Conservation (phyloP, 1,140 invertebrate genomes). For the Mercenaria mercenaria region DNA sequence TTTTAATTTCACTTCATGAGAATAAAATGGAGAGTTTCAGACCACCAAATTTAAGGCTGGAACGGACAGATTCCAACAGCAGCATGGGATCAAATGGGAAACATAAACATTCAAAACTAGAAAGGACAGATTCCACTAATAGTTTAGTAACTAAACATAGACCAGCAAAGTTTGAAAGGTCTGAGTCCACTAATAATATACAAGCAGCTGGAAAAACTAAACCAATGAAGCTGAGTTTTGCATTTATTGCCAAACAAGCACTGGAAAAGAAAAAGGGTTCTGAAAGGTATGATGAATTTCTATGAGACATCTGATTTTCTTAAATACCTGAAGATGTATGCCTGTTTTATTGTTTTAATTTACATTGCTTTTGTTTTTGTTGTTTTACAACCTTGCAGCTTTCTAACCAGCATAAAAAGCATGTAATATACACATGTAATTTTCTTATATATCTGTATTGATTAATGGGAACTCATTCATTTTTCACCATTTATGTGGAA, state of each 20-base stretch:
- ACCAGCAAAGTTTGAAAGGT: not conserved
- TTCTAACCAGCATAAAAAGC: too few species aligned
- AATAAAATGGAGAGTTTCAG: not conserved
- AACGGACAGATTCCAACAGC: not conserved
- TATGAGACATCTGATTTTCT: too few species aligned
- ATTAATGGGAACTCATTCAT: too few species aligned
- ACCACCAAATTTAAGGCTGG: not conserved
- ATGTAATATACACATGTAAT: too few species aligned
- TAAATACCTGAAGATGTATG: too few species aligned
- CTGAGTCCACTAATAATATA: not conserved
- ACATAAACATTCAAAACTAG: not conserved
- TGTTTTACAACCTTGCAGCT: too few species aligned
- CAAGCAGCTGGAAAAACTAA: not conserved
- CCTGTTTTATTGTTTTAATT: too few species aligned
- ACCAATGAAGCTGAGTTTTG: constrained; percentile 39
- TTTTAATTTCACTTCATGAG: too few species aligned
- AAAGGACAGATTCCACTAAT: not conserved
- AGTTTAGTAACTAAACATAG: not conserved
- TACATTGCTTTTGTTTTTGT: too few species aligned
- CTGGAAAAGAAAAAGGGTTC: constrained; percentile 14
- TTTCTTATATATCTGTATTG: too few species aligned
- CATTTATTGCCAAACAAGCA: constrained; percentile 5
- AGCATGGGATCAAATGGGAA: not conserved
- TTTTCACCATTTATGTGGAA: too few species aligned
- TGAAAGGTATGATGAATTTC: constrained; percentile 3